Base-by-base conservation (phyloP, 2,888 invertebrate genomes). In the Luffia ferchaultella region DNA sequence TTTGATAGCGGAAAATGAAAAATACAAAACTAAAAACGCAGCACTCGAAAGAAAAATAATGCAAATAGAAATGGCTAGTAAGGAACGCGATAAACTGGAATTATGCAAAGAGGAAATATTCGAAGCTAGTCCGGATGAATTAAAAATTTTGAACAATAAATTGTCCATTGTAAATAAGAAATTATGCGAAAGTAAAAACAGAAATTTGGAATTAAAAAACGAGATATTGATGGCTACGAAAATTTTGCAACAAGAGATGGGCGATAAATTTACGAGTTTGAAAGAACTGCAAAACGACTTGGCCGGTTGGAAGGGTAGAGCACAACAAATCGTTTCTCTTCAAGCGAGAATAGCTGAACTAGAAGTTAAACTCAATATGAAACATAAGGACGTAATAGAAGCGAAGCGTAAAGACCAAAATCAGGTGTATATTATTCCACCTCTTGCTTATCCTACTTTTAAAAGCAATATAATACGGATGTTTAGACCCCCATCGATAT, bases 251-350 rank as follows among this genome's bases (percentile, higher is more conserved):
- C 90, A 90, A 65, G 93, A 94, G 73, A 78, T 91, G 16, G 93
- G 93, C 0, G 91, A 93, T 51, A 86, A 85, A 58, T 87, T 90
- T 42, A 88, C 86, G 1, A 88, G 88, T 59, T 78, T 92, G 9
- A 87, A 87, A 58, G 82, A 85, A 49, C 64, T 91, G 30, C 85
- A 85, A 47, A 84, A 84, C 57, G 82, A 85, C 53, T 72, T 86
- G 48, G 79, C 85, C 44, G 88, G 87, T 12, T 93, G 93, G 93
- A 88, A 91, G 56, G 93, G 93, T 0, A 83, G 93, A 55, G 90
- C 93, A 1, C 92, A 93, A 61, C 90, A 92, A 62, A 92, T 93
- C 53, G 67, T 88, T 1, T 71, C 88, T 15, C 69, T 93, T 46
- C 91, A 91, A 63, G 87, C 88, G 49, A 91, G 89, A 73, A 74